Conservation (phyloP, 35 echinoderm and acorn worm genomes). For the Hemicentrotus pulcherrimus region DNA sequence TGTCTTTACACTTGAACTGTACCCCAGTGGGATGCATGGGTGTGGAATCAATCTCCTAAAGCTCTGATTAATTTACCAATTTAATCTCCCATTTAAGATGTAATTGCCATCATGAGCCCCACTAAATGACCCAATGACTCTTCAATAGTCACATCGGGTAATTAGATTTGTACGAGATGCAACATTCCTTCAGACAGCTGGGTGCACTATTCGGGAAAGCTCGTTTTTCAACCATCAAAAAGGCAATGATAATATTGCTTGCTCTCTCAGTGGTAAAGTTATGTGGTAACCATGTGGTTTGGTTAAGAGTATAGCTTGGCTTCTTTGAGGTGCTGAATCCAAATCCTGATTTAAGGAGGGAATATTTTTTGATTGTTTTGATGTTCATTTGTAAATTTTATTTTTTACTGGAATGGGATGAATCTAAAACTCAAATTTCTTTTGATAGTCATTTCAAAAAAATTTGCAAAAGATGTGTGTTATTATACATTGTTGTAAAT, state of each 20-base stretch:
- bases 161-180: not conserved
- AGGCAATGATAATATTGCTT: not conserved
- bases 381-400: no score
- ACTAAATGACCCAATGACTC: not conserved
- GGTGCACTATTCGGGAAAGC: not conserved
- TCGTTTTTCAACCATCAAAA: not conserved
- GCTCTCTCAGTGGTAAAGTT: not conserved
- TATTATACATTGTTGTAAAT: no score
- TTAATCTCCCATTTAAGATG: conserved; percentile 13
- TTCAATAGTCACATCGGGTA: not conserved
- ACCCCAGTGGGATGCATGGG: not conserved
- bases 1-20: not conserved
- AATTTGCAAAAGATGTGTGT: no score
- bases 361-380: no score
- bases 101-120: not conserved
- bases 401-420: no score
- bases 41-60: not conserved
- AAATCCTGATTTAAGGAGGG: no score
- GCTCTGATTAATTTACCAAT: conserved; percentile 31
- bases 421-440: no score
- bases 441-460: no score
- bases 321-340: no score
- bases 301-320: no score
- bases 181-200: not conserved
- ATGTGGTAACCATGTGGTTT: no score